Evolutionary conservation across 2,888 invertebrate species (phyloP).

Genomic region (Xanthorhoe designata): DNA sequence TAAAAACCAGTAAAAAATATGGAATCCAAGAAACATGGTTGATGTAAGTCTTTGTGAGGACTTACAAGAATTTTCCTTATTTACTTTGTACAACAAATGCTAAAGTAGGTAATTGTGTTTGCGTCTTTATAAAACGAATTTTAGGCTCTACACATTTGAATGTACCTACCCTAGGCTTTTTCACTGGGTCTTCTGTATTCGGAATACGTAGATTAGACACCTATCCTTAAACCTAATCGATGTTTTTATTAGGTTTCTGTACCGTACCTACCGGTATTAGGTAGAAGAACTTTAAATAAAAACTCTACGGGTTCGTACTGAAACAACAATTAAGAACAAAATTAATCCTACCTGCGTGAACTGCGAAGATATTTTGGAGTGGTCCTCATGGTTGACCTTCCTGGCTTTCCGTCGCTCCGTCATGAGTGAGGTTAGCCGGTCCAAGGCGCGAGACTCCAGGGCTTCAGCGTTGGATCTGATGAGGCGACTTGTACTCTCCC

Average conservation of each 20-base stretch:
- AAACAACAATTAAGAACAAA: background rate
- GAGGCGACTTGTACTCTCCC: conserved; percentile 93
- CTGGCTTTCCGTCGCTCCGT: conserved; percentile 94
- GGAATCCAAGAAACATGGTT: background rate
- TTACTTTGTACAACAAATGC: no score
- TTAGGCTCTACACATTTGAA: no score
- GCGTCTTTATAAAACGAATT: no score
- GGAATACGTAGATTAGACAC: no score
- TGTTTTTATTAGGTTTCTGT: no score
- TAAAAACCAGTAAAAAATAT: background rate
- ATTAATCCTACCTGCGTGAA: conserved; percentile 88
- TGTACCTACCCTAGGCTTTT: no score
- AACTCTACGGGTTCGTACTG: no score
- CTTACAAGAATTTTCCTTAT: background rate
- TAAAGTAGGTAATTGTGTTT: no score
- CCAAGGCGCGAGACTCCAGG: conserved; percentile 92
- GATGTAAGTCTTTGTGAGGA: background rate
- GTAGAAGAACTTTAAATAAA: no score
- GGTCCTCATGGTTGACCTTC: conserved; percentile 95
- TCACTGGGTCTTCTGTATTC: no score
- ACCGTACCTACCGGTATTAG: no score
- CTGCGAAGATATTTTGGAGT: conserved; percentile 92
- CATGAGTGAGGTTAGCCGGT: conserved; percentile 92
- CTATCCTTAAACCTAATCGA: no score
- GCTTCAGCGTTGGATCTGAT: conserved; percentile 94